Percentiles rank a stretch among this genome's conserved stretches.
phyloP scores from a whole-genome alignment of 2,113 vertebrate species.

The Dryoscopus gambensis region DNA sequence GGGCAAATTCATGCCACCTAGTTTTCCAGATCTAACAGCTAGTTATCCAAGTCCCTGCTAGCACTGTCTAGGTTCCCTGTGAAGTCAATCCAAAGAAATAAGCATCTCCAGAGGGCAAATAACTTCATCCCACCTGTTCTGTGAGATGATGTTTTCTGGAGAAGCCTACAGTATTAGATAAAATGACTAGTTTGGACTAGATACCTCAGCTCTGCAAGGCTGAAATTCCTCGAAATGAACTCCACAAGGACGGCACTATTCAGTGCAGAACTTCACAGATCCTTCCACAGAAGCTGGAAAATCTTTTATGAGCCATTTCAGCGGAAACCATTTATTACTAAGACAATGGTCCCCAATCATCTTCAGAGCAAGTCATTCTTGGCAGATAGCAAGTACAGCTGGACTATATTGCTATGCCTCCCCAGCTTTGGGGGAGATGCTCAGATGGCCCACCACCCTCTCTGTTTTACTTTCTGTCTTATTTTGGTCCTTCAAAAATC shows the following conservation, averaged over 20 bases:
- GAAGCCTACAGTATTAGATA: background rate
- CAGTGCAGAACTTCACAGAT: background rate
- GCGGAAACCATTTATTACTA: background rate
- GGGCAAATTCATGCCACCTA: conserved; percentile 15
- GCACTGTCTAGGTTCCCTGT: conserved; percentile 22
- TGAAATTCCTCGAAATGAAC: background rate
- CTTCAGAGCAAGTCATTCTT: background rate
- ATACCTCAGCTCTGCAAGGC: background rate
- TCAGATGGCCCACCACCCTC: background rate
- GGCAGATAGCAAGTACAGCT: background rate
- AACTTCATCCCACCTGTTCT: conserved; percentile 43
- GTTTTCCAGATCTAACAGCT: conserved; percentile 22
- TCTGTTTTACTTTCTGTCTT: background rate
- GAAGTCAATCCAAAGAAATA: conserved; percentile 59
- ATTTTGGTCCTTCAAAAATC: background rate
- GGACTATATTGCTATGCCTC: background rate
- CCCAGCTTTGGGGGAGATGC: accelerated
- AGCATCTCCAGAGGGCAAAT: conserved; percentile 50
- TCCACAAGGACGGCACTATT: background rate
- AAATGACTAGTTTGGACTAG: background rate
- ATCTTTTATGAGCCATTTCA: background rate
- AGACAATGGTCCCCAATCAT: background rate
- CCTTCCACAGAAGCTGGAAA: background rate
- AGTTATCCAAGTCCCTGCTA: conserved; percentile 30
- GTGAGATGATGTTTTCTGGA: background rate